Base-by-base conservation (phyloP, 1,140 invertebrate species). In the Aleiodes sp. region DNA sequence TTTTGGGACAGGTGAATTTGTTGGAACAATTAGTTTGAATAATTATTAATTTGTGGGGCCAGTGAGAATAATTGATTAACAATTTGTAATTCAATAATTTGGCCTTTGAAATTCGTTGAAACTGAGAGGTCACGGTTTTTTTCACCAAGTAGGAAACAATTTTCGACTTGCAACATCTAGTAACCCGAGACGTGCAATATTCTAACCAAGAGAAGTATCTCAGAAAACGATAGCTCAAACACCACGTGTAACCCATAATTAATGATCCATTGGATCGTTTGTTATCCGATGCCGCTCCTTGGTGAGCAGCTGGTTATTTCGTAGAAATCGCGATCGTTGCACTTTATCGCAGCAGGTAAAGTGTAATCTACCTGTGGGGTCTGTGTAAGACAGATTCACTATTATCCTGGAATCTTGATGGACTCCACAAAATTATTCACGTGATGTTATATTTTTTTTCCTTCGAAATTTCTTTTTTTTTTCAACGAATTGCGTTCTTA, bases 401-500 rank as follows among this genome's bases (percentile, higher is more conserved):
- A 52, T 52, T 26, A n/a, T n/a, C n/a, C n/a, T n/a, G 46, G 46
- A 52, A 21, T 24, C 75, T 74, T 65, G 29, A 26, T 14, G 31
- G 39, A 35, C 31, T 63, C 60, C 62, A n/a, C n/a, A 74, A 71
- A 74, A 76, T 65, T 68, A 67, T 68, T 52, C 46, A 39, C 65
- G 67, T 60, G 65, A 64, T 56, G 21, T 52, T 46, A n/a, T n/a
- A n/a, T n/a, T n/a, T n/a, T n/a, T n/a, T n/a, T n/a, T n/a, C n/a
- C n/a, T n/a, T n/a, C n/a, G n/a, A n/a, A n/a, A n/a, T 19, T 14
- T 4, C 19, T 14, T 46, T 46, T 19, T 2, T 72, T 68, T 62
- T 68, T 75, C 74, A 74, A 63, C n/a, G n/a, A n/a, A n/a, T n/a
- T 69, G 74, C 73, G 76, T 69, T 33, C 59, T 14, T 59, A 52